Evolutionary conservation across 2,888 invertebrate genomes (phyloP).

Genomic region (Phortica magna): DNA sequence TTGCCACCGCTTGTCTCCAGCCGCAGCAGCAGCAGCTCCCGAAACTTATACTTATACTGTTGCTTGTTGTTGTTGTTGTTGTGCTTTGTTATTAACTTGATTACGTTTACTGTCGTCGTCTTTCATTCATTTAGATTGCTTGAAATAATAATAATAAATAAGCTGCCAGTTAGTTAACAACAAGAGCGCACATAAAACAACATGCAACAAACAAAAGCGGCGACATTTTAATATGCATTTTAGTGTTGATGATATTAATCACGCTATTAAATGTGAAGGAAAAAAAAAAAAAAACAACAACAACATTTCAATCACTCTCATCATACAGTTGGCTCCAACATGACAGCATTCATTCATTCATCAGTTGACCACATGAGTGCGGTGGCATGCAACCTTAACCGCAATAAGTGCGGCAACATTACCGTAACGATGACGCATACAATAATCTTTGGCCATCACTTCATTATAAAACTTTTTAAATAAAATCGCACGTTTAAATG

Average conservation of each 20-base stretch:
- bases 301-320: not conserved
- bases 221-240: not conserved
- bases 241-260: not conserved
- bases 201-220: not conserved
- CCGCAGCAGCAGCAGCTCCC: not conserved
- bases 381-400: not conserved
- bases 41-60: too few species aligned
- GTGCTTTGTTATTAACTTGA: conserved; percentile 6
- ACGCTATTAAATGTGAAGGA: too few species aligned
- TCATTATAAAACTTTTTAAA: not conserved
- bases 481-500: not conserved
- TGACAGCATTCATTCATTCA: not conserved
- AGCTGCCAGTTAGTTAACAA: not conserved
- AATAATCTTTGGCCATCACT: not conserved
- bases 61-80: conserved; percentile 42
- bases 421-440: not conserved
- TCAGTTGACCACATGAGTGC: not conserved
- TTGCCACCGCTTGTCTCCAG: conserved; percentile 40
- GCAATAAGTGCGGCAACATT: too few species aligned
- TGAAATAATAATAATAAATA: not conserved
- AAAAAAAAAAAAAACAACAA: not conserved
- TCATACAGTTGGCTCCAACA: not conserved
- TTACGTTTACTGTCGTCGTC: not conserved
- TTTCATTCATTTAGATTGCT: not conserved
- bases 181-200: not conserved